A percentile compares a stretch with the other conserved stretches of the same genome.
Conservation (phyloP, 1,140 invertebrate genomes). For the Apis dorsata region DNA sequence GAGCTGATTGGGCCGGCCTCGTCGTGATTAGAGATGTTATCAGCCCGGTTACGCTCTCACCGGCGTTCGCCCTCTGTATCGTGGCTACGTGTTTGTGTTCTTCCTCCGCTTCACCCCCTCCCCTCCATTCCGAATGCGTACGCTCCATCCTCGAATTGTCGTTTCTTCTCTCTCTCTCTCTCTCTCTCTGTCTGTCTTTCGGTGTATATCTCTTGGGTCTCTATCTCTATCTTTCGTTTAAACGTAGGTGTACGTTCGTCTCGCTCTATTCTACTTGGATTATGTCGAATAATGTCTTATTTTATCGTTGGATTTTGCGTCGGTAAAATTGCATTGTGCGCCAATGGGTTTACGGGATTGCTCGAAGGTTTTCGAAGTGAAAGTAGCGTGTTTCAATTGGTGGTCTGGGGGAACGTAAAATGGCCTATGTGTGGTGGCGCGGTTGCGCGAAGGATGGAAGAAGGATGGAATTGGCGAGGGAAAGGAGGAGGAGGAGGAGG, state of each 20-base stretch:
- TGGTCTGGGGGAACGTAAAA: not conserved
- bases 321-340: not conserved
- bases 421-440: not conserved
- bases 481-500: not conserved
- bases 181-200: not conserved
- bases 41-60: slow-evolving; percentile 75
- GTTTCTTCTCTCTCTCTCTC: not conserved
- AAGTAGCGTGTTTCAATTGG: not conserved
- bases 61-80: slow-evolving; percentile 68
- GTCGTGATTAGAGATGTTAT: slow-evolving; percentile 80
- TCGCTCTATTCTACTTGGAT: not conserved
- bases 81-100: slow-evolving; percentile 75
- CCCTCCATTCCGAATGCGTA: slow-evolving; percentile 25
- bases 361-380: not conserved
- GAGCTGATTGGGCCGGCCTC: slow-evolving; percentile 78
- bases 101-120: slow-evolving; percentile 53
- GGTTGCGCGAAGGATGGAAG: not conserved
- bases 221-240: not conserved
- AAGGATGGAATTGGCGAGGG: not conserved
- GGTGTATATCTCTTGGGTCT: not conserved
- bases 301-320: not conserved
- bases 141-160: slow-evolving; percentile 36
- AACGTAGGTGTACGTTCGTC: too few species aligned
- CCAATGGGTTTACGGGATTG: not conserved
- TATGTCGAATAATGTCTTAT: not conserved